Conservation (phyloP, 2,113 vertebrate species). For the Sylvietta virens region DNA sequence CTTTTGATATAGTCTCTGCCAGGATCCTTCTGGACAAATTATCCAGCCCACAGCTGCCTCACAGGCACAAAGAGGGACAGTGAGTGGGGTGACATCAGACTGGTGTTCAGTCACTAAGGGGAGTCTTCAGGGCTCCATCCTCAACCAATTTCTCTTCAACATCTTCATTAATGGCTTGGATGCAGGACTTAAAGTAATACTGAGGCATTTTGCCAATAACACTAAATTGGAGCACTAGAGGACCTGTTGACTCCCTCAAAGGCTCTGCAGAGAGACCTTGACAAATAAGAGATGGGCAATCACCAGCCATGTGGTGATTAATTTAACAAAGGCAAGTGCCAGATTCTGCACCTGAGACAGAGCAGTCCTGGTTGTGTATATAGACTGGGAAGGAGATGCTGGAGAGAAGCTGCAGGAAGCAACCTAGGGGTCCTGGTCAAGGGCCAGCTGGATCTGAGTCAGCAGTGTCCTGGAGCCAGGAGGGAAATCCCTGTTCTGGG, state of each 20-base stretch:
- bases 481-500: background rate
- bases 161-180: background rate
- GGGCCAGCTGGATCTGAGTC: background rate
- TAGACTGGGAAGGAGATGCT: background rate
- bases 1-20: background rate
- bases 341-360: background rate
- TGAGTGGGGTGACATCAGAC: background rate
- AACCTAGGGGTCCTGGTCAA: background rate
- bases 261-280: background rate
- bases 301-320: background rate
- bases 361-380: background rate
- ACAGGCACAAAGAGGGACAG: background rate
- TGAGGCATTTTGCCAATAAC: background rate
- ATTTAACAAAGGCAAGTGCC: background rate
- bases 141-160: background rate
- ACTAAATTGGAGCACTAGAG: background rate
- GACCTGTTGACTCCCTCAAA: background rate
- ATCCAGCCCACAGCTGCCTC: background rate
- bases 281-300: background rate
- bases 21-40: background rate
- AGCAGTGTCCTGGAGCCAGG: background rate
- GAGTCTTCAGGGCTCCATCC: background rate
- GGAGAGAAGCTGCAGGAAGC: background rate
- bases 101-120: background rate
- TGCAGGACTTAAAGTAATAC: background rate